These are phyloP conservation scores for Pimephales promelas DNA, from an alignment of 2,113 vertebrate genomes.

Conservation along the genomic window DNA sequence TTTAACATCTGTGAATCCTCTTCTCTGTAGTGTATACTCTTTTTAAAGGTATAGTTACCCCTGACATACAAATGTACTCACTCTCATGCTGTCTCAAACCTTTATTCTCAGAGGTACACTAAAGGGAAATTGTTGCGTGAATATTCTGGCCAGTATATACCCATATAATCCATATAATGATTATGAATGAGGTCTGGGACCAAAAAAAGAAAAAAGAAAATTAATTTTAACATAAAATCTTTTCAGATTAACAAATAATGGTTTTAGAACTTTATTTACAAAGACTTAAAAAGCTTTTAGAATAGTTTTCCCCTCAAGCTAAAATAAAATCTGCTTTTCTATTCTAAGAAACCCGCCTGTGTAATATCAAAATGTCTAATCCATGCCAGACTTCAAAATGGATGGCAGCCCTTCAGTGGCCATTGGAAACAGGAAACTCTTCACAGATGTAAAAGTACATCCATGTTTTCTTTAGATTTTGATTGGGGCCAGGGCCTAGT, in stretches of 20 bases:
- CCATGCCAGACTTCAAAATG: conserved; percentile 9
- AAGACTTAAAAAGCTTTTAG: not conserved
- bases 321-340: not conserved
- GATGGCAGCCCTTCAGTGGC: not conserved
- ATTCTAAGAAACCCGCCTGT: conserved; percentile 10
- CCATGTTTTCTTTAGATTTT: conserved; percentile 33
- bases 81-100: not conserved
- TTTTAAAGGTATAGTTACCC: not conserved
- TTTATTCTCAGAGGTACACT: not conserved
- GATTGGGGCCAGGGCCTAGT: not conserved
- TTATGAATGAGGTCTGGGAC: not conserved
- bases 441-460: conserved; percentile 22
- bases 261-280: not conserved
- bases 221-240: too few species aligned
- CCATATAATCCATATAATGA: not conserved
- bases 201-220: not conserved
- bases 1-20: not conserved
- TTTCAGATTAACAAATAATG: not conserved
- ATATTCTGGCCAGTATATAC: not conserved
- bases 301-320: not conserved
- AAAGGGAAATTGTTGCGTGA: not conserved
- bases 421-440: not conserved
- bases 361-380: conserved; percentile 32
- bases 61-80: not conserved
- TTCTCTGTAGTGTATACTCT: not conserved